A percentile compares a stretch with the other conserved stretches of the same genome.
These are phyloP conservation scores for Sycophaga agraensis DNA, from an alignment of 1,140 invertebrate genomes.

Conservation along the genomic window DNA sequence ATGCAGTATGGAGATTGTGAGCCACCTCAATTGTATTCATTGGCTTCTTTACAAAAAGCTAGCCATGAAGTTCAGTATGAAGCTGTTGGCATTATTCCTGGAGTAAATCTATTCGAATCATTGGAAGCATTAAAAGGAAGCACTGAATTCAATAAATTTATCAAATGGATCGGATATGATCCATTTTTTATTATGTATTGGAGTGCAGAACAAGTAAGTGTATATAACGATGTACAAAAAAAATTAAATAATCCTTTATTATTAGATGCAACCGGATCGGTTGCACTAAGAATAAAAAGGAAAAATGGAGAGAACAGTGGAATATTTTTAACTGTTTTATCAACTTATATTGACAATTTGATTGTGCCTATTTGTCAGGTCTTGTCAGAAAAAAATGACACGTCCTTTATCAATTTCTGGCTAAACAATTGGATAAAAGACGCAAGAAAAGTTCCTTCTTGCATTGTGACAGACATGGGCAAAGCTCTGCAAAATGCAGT, in stretches of 20 bases:
- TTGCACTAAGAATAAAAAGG: not conserved
- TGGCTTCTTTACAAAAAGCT: not conserved
- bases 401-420: not conserved
- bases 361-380: not conserved
- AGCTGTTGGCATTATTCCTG: not conserved
- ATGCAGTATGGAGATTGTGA: not conserved
- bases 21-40: not conserved
- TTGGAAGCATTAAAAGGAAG: not conserved
- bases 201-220: not conserved
- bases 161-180: not conserved
- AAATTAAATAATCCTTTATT: not conserved
- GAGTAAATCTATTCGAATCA: not conserved
- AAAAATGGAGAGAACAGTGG: not conserved
- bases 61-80: not conserved
- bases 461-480: not conserved
- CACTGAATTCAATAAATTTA: not conserved
- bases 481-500: not conserved
- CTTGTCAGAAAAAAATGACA: constrained; percentile 6
- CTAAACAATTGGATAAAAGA: not conserved
- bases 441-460: not conserved
- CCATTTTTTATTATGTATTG: constrained; percentile 1
- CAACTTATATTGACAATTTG: not conserved
- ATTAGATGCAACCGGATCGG: constrained; percentile 6
- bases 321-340: not conserved
- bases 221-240: constrained; percentile 1